phyloP scores from a whole-genome alignment of 2,113 vertebrate species.

The Dicentrarchus labrax region DNA sequence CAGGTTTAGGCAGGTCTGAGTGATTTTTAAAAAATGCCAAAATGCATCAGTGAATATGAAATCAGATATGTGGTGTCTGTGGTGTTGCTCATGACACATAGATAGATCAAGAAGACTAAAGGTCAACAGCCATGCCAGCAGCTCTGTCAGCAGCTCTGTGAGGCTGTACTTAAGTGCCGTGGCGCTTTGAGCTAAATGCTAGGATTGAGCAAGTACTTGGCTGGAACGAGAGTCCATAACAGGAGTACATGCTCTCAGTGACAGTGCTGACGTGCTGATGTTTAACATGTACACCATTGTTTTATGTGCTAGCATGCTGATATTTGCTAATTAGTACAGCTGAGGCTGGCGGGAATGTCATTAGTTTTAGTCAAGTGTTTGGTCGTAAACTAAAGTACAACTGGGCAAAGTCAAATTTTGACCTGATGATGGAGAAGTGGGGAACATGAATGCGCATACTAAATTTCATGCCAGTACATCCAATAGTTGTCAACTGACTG shows the following conservation, averaged over 20 bases:
- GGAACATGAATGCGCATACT: neutral
- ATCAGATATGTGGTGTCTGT: neutral
- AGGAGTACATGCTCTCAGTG: neutral
- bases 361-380: neutral
- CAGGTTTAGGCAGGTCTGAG: neutral
- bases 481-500: neutral
- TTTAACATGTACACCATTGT: neutral
- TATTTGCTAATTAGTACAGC: neutral
- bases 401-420: neutral
- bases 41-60: conserved; percentile 18
- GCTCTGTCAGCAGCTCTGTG: neutral
- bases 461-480: neutral
- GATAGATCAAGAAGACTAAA: neutral
- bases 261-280: neutral
- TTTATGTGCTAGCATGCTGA: neutral
- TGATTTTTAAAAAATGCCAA: neutral
- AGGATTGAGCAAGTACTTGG: neutral
- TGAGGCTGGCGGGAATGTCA: neutral
- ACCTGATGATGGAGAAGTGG: neutral
- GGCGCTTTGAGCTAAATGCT: neutral
- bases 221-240: too few species aligned
- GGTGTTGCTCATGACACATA: neutral
- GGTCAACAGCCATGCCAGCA: neutral
- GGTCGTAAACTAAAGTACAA: neutral
- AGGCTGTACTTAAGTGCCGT: neutral